Base-by-base conservation (phyloP, 2,888 invertebrate genomes). In the Rapana venosa region DNA sequence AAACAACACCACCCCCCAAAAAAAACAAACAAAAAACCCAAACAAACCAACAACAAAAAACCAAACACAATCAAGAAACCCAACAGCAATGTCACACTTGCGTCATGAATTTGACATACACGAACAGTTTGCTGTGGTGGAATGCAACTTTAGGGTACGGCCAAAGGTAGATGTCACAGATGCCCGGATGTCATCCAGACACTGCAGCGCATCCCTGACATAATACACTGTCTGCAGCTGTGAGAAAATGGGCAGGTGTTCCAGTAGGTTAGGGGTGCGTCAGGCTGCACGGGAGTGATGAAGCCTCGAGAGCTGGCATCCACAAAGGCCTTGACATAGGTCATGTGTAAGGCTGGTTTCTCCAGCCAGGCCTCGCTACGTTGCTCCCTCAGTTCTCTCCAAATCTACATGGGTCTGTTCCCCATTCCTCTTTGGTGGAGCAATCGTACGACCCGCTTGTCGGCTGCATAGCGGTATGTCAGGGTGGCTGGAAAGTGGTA, bases 121-220 rank as follows among this genome's bases (percentile, higher is more conserved):
- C 58, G 74, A 22, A 2, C 17, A 90, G 91, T 87, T 92, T 94
- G n/a, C 87, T 93, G n/a, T 94, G 0, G 93, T 94, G 20, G 94
- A 94, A 85, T 93, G 93, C 84, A 94, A 86, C 79, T 94, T 94
- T 6, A 94, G 81, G 22, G 93, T 89, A 15, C 32, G 32, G 4
- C 93, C 94, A 91, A 92, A 93, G n/a, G 87, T 84, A 0, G 92
- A 93, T 0, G 93, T 94, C 30, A 94, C 91, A 88, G 79, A 56
- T 35, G 93, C 93, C 90, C 92, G 92, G 70, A 93, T 86, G n/a
- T 92, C 91, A 70, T 92, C 90, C n/a, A 93, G 87, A 15, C 93
- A 87, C 17, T 81, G 47, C 17, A 92, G 70, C 17, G 93, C 92
- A 90, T 93, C 87, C 81, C 32, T 26, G 26, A 36, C 5, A 32